Conservation (phyloP, 2,113 vertebrate species). For the Euleptes europaea region DNA sequence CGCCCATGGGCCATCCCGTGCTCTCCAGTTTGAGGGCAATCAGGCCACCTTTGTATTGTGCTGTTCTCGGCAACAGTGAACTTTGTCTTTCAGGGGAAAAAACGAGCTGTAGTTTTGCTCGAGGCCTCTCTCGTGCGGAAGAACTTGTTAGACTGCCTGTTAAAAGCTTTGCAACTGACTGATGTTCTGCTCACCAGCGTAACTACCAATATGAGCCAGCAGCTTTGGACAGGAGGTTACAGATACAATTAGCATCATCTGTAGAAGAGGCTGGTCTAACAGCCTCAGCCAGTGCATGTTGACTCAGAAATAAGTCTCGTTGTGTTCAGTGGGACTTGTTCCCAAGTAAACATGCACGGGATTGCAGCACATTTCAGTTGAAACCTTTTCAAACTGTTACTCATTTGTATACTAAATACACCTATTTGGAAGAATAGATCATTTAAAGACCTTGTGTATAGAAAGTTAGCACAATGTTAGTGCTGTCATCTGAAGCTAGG, state of each 20-base stretch:
- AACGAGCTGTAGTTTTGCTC: constrained; percentile 13
- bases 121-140: background rate
- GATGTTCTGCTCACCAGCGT: background rate
- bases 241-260: background rate
- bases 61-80: background rate
- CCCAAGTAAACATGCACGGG: background rate
- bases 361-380: background rate
- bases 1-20: background rate
- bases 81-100: background rate
- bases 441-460: background rate
- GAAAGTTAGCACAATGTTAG: background rate
- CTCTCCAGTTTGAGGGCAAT: background rate
- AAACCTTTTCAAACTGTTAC: background rate
- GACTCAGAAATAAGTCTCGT: background rate
- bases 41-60: background rate
- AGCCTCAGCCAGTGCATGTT: background rate
- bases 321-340: background rate
- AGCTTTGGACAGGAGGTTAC: constrained; percentile 6
- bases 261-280: background rate
- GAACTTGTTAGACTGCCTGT: background rate
- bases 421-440: background rate
- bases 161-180: background rate
- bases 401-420: background rate
- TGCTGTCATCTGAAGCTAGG: background rate
- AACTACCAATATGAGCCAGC: background rate